A percentile compares a stretch with the other conserved stretches of the same genome.
Evolutionary conservation across 2,888 invertebrate species (phyloP).

Genomic region (Trichogramma dendrolimi): DNA sequence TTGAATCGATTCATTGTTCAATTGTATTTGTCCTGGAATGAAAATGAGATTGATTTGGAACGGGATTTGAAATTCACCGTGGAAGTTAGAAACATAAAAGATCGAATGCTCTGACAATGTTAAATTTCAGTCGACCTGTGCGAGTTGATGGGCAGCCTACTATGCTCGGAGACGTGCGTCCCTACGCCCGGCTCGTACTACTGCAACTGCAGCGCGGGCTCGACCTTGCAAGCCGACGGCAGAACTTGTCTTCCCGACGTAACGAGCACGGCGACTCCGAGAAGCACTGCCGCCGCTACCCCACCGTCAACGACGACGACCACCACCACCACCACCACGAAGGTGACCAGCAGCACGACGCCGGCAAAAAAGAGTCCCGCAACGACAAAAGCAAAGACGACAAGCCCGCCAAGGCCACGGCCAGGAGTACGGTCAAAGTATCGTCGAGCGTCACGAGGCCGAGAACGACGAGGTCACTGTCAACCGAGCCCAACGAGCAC

Average conservation of each 20-base stretch:
- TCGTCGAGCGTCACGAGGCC: slow-evolving; percentile 18
- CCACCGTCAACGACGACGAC: not conserved
- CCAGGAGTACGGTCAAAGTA: not conserved
- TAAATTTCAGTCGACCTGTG: slow-evolving; percentile 50
- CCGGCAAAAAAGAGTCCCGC: not conserved
- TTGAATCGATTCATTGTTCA: no score
- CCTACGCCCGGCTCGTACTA: slow-evolving; percentile 68
- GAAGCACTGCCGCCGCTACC: not conserved
- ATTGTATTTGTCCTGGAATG: no score
- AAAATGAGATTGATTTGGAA: no score
- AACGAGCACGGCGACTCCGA: not conserved
- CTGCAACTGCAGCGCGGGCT: slow-evolving; percentile 69
- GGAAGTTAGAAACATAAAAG: no score
- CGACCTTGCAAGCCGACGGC: slow-evolving; percentile 65
- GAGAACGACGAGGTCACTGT: slow-evolving; percentile 27
- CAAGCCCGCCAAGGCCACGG: not conserved
- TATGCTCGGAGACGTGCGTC: slow-evolving; percentile 76
- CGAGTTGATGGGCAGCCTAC: slow-evolving; percentile 54
- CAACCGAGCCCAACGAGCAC: slow-evolving; percentile 34
- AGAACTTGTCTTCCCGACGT: slow-evolving; percentile 57
- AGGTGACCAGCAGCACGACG: slow-evolving; percentile 2
- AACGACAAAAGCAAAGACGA: slow-evolving; percentile 13
- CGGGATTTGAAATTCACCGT: no score
- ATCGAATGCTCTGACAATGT: slow-evolving; percentile 22
- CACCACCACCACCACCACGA: not conserved